Percentiles rank a stretch among this genome's conserved stretches.
Evolutionary conservation across 1,140 invertebrate genomes (phyloP).

Genomic region (Leptinotarsa undecemlineata): DNA sequence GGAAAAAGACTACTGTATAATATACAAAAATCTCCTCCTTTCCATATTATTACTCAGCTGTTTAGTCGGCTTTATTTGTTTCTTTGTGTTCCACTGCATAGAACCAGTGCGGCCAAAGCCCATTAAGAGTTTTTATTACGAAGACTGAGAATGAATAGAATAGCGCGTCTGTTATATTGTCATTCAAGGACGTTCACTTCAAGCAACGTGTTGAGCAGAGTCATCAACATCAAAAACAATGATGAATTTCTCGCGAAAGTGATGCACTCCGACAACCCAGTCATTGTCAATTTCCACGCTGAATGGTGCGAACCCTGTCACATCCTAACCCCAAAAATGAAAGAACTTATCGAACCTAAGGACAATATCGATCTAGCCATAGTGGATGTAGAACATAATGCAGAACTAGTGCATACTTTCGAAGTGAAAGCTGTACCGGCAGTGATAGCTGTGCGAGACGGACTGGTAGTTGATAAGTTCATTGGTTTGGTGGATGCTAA

Average conservation of each 20-base stretch:
- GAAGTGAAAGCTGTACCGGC: conserved; percentile 90
- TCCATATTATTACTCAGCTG: conserved; percentile 57
- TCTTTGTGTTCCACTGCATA: conserved; percentile 59
- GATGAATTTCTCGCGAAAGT: conserved; percentile 69
- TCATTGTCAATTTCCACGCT: conserved; percentile 86
- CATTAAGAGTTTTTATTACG: conserved; percentile 40
- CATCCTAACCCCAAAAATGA: conserved; percentile 87
- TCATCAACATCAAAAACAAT: conserved; percentile 62
- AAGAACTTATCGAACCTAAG: conserved; percentile 76
- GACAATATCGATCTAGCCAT: conserved; percentile 84
- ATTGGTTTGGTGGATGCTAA: conserved; percentile 86
- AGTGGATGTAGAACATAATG: conserved; percentile 88
- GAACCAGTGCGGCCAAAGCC: conserved; percentile 55
- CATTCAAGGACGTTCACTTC: conserved; percentile 39
- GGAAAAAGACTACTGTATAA: conserved; percentile 62
- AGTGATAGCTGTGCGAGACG: conserved; percentile 85
- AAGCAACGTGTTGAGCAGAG: conserved; percentile 52
- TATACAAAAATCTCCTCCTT: conserved; percentile 60
- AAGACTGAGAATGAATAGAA: conserved; percentile 35
- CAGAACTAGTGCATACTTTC: conserved; percentile 80
- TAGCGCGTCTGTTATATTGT: conserved; percentile 11
- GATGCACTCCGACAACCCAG: conserved; percentile 78
- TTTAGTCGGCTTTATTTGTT: conserved; percentile 56
- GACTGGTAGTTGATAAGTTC: conserved; percentile 88
- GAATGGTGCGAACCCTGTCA: conserved; percentile 97